Conservation (phyloP, 2,113 vertebrate species). For the Nyctibius bracteatus region DNA sequence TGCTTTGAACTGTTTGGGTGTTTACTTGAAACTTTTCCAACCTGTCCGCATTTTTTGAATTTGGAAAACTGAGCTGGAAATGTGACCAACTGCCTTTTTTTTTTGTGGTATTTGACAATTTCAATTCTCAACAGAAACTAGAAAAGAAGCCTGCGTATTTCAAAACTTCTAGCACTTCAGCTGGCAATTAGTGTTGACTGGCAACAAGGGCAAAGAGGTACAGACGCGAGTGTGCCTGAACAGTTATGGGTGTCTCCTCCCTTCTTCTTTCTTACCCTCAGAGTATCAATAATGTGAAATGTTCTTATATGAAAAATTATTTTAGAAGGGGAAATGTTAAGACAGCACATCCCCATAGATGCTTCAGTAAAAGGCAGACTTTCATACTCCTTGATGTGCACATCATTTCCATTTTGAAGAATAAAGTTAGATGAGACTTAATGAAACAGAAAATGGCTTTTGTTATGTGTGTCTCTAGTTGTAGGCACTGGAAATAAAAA, state of each 20-base stretch:
- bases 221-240: neutral
- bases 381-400: neutral
- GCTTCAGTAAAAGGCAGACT: neutral
- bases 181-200: neutral
- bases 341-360: neutral
- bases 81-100: neutral
- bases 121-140: neutral
- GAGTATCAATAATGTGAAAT: neutral
- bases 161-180: neutral
- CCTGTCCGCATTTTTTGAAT: neutral
- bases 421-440: neutral
- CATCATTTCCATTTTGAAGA: neutral
- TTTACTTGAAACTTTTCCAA: conserved; percentile 7
- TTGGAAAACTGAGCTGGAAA: neutral
- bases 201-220: neutral
- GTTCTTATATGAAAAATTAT: neutral
- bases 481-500: neutral
- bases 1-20: conserved; percentile 6
- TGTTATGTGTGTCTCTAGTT: neutral
- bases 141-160: neutral
- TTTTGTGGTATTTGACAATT: neutral
- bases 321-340: neutral
- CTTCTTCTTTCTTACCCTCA: neutral
- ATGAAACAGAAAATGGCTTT: neutral
- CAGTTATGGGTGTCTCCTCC: neutral